These are phyloP conservation scores for Alsophila aescularia DNA, from an alignment of 2,888 invertebrate species.

Conservation along the genomic window DNA sequence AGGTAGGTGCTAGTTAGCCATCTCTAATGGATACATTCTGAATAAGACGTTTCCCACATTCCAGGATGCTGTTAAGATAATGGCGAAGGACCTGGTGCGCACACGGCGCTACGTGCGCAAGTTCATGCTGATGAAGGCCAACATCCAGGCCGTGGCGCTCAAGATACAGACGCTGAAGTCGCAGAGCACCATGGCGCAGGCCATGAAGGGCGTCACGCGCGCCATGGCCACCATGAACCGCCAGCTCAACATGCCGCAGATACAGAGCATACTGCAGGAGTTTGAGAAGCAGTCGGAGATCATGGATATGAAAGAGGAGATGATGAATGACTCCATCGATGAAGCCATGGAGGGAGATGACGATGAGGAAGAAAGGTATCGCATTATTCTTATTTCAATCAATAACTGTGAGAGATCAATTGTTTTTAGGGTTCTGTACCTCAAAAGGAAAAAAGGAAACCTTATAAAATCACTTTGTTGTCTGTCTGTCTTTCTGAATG, in stretches of 20 bases:
- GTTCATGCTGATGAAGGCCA: slow-evolving; percentile 99
- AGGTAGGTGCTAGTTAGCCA: too few relatives aligned
- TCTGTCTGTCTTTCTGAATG: too few relatives aligned
- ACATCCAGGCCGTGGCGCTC: slow-evolving; percentile 98
- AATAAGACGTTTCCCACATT: neutral
- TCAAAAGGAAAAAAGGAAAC: too few relatives aligned
- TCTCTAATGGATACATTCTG: too few relatives aligned
- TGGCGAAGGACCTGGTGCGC: slow-evolving; percentile 99
- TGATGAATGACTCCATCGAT: slow-evolving; percentile 99
- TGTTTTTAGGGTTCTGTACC: too few relatives aligned
- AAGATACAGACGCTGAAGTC: slow-evolving; percentile 99
- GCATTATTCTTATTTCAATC: too few relatives aligned
- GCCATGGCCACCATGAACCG: slow-evolving; percentile 99
- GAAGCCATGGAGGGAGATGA: slow-evolving; percentile 99
- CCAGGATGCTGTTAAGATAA: slow-evolving; percentile 99
- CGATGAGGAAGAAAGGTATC: slow-evolving; percentile 97
- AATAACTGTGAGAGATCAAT: too few relatives aligned
- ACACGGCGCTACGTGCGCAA: slow-evolving; percentile 98
- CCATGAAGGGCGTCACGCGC: slow-evolving; percentile 99
- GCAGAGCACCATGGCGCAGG: slow-evolving; percentile 99
- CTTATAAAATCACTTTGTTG: too few relatives aligned
- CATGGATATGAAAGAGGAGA: slow-evolving; percentile 99
- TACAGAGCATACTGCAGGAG: slow-evolving; percentile 96
- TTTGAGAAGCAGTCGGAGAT: slow-evolving; percentile 99
- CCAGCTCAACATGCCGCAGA: slow-evolving; percentile 98